Conservation (phyloP, 2,888 invertebrate genomes). For the Erynnis tages region DNA sequence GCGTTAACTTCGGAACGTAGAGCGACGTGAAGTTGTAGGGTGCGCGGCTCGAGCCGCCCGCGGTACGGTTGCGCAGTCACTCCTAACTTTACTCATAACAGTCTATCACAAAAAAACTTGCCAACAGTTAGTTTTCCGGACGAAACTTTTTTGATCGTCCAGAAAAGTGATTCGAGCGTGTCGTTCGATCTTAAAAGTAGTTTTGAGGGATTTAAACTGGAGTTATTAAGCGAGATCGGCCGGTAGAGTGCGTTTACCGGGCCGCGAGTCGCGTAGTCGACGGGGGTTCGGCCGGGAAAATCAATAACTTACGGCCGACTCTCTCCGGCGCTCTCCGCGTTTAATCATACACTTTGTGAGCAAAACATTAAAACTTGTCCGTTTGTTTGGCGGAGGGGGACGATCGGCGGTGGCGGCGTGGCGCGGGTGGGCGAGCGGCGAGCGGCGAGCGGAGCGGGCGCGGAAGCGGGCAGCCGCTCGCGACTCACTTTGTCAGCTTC, state of each 20-base stretch:
- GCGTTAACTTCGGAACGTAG: slow-evolving; percentile 82
- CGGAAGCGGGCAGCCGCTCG: slow-evolving; percentile 48
- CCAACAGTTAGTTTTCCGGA: slow-evolving; percentile 44
- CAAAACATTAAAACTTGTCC: slow-evolving; percentile 82
- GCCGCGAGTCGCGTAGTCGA: slow-evolving; percentile 71
- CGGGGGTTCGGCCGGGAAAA: slow-evolving; percentile 79
- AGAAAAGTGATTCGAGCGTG: slow-evolving; percentile 48
- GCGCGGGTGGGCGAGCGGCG: slow-evolving; percentile 46
- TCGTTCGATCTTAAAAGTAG: slow-evolving; percentile 46
- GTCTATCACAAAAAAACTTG: slow-evolving; percentile 60
- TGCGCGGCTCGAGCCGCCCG: slow-evolving; percentile 67
- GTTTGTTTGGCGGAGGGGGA: slow-evolving; percentile 78
- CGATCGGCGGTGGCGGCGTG: slow-evolving; percentile 43
- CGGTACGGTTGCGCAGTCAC: slow-evolving; percentile 62
- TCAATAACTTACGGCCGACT: slow-evolving; percentile 82
- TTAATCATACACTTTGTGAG: slow-evolving; percentile 82
- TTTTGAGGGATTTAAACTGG: slow-evolving; percentile 45
- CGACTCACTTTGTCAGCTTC: slow-evolving; percentile 46
- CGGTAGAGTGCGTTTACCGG: slow-evolving; percentile 53
- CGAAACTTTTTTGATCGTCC: slow-evolving; percentile 45
- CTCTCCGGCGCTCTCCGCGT: slow-evolving; percentile 80
- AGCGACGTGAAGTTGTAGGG: slow-evolving; percentile 80
- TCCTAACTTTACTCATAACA: slow-evolving; percentile 73
- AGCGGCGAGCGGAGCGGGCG: slow-evolving; percentile 42
- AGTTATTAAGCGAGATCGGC: slow-evolving; percentile 56